Percentiles rank a stretch among this genome's conserved stretches.
Evolutionary conservation across 2,797 vertebrate genomes (phyloP).

Genomic region (Nannoperca australis): DNA sequence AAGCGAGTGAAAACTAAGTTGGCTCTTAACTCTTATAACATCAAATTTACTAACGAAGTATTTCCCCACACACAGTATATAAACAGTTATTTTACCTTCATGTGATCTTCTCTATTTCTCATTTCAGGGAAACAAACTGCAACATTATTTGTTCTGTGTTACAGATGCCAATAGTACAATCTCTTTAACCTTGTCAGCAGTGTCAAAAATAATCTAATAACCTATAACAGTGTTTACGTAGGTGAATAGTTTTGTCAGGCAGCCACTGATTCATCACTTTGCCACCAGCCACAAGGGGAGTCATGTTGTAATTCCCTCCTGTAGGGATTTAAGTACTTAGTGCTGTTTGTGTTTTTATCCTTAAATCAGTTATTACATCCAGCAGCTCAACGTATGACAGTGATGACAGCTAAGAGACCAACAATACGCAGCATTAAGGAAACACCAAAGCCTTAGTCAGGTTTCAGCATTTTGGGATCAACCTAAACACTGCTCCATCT

Average conservation of each 20-base stretch:
- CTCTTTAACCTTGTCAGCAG: not conserved
- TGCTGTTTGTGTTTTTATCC: constrained; percentile 15
- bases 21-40: too few species aligned
- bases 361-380: constrained; percentile 25
- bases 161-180: constrained; percentile 17
- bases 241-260: not conserved
- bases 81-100: not conserved
- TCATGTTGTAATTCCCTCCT: constrained; percentile 6
- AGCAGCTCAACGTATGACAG: constrained; percentile 29
- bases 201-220: not conserved
- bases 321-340: constrained; percentile 1
- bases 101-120: constrained; percentile 35
- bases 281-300: not conserved
- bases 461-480: not conserved
- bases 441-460: not conserved
- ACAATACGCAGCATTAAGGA: not conserved
- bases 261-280: not conserved
- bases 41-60: constrained; percentile 4
- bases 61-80: not conserved
- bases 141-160: not conserved
- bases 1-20: not conserved
- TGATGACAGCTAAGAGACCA: constrained; percentile 47
- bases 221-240: not conserved
- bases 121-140: constrained; percentile 36
- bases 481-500: constrained; percentile 45